Conservation (phyloP, 2,888 invertebrate species). For the Catonia carolina region DNA sequence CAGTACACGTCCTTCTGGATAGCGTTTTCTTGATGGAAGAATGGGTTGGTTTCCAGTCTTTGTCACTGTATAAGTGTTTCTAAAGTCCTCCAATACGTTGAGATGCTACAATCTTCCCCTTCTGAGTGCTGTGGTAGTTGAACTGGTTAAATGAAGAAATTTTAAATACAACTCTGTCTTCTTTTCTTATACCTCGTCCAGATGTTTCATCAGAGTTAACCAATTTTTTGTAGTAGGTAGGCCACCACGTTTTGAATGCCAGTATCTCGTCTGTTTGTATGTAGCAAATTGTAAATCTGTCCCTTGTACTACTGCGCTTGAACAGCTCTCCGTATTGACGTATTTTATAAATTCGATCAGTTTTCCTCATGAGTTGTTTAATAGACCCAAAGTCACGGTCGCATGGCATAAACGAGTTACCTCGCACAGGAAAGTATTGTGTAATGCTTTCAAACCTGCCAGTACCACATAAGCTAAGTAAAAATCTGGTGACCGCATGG, state of each 20-base stretch:
- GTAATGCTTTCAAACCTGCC: slow-evolving; percentile 4
- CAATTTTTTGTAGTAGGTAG: neutral
- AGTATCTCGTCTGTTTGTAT: neutral
- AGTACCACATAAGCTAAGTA: neutral
- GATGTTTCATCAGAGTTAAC: slow-evolving; percentile 5
- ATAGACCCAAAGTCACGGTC: slow-evolving; percentile 4
- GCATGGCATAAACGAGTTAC: slow-evolving; percentile 11
- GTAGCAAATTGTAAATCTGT: slow-evolving; percentile 1
- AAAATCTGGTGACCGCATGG: neutral
- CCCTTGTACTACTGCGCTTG: neutral
- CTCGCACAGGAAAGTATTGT: slow-evolving; percentile 3
- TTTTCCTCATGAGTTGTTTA: slow-evolving; percentile 1
- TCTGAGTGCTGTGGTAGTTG: neutral
- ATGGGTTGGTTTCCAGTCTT: neutral
- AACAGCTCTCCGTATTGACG: slow-evolving; percentile 5
- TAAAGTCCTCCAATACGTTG: slow-evolving; percentile 1
- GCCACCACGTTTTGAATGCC: slow-evolving; percentile 1
- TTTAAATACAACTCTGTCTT: slow-evolving; percentile 1
- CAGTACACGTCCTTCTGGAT: neutral
- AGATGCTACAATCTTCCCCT: neutral
- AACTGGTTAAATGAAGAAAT: slow-evolving; percentile 12
- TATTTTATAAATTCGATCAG: slow-evolving; percentile 6
- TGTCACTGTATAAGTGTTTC: neutral
- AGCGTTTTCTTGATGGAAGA: neutral
- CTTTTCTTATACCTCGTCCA: neutral